phyloP scores from a whole-genome alignment of 2,113 vertebrate genomes.

The Menidia beryllina region DNA sequence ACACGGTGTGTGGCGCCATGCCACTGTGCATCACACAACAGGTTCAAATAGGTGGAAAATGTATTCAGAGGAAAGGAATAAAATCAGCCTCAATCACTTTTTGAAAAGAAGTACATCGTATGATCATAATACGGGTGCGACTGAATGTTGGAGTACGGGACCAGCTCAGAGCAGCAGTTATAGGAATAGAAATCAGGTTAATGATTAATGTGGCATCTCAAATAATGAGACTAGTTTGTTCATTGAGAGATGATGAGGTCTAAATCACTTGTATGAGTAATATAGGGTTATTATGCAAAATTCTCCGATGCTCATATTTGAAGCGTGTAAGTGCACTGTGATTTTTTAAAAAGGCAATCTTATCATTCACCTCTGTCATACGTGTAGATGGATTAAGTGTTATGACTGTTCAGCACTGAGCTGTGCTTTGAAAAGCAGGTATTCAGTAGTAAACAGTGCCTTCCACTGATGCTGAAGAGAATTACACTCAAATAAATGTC shows the following conservation, averaged over 20 bases:
- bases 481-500: constrained; percentile 55
- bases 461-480: constrained; percentile 72
- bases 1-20: constrained; percentile 63
- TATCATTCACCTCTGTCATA: constrained; percentile 16
- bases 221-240: constrained; percentile 7
- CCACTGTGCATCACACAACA: constrained; percentile 73
- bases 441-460: constrained; percentile 80
- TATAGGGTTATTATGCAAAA: not conserved
- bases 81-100: constrained; percentile 44
- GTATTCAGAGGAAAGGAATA: constrained; percentile 60
- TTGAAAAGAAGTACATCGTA: constrained; percentile 10
- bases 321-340: not conserved
- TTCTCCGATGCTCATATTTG: not conserved
- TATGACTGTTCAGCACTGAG: constrained; percentile 25
- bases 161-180: not conserved
- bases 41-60: constrained; percentile 80
- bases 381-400: constrained; percentile 23
- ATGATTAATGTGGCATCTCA: not conserved
- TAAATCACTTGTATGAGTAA: not conserved
- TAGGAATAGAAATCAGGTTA: not conserved
- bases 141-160: not conserved
- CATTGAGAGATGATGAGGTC: not conserved
- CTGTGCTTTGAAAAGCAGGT: constrained; percentile 19
- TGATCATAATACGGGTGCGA: constrained; percentile 25
- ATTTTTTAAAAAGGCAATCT: constrained; percentile 17